Base-by-base conservation (phyloP, 2,888 invertebrate species). In the Arge pagana region DNA sequence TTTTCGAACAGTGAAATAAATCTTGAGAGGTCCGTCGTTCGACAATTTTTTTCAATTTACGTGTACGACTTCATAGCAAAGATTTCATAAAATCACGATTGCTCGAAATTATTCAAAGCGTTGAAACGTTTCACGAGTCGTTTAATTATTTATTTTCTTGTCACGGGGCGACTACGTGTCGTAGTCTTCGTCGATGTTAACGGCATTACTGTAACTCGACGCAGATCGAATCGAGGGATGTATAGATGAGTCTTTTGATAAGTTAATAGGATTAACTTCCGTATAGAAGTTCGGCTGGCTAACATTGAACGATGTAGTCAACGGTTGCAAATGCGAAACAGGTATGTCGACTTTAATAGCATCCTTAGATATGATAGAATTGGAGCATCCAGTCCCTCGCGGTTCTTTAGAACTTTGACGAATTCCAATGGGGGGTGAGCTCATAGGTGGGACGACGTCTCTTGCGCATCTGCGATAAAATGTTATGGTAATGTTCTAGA, bases 201-300 rank as follows among this genome's bases (percentile, higher is more conserved):
- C 68, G 55, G 71, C 69, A 52, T 68, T 66, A 59, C 65, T 58
- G 51, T 71, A 74, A 52, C 70, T 73, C 35, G 71, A 67, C 41
- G 71, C 67, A 30, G 71, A 60, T 37, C 66, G 67, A 55, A 64
- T 66, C 36, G 58, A 56, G 15, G 64, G 35, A 43, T 58, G 63
- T 35, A 57, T 55, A 10, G 62, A 51, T 33, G 62, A 35, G 52
- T 62, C 65, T 50, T 61, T 64, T 55, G 64, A 66, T 50, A 68
- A 42, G 61, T 66, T 69, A 36, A 63, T 57, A 24, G 73, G 70
- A 57, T 75, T 70, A 33, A 76, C 59, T 63, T 76, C 76, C 4
- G 71, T 76, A 59, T 76, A 76, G 66, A 76, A 76, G 57, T 76
- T 76, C 54, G 75, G 75, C 63, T 74, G 74, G 52, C 64, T 69